Conservation (phyloP, 1,140 invertebrate species). For the Drosophila melanogaster region DNA sequence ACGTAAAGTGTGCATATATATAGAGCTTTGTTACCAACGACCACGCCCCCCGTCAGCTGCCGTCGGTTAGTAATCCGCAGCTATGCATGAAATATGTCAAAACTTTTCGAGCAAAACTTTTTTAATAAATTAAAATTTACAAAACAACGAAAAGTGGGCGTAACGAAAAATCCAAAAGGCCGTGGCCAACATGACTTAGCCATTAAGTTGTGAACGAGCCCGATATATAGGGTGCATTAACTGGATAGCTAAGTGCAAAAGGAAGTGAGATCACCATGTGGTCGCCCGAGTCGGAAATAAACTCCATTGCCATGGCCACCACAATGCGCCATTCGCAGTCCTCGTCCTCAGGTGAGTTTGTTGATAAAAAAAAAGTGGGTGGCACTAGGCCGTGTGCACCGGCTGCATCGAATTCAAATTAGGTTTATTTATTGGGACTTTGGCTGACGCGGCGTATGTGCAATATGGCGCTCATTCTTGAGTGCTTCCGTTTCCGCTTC, state of each 20-base stretch:
- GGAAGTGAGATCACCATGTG: conserved; percentile 70
- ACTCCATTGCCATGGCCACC: conserved; percentile 85
- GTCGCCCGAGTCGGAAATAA: conserved; percentile 85
- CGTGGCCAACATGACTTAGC: conserved; percentile 54
- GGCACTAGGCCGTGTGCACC: not conserved
- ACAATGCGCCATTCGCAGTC: conserved; percentile 84
- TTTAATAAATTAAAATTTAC: conserved; percentile 68
- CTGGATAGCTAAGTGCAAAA: conserved; percentile 12
- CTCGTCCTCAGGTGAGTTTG: conserved; percentile 84
- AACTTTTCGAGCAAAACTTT: conserved; percentile 60
- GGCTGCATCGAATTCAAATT: conserved; percentile 57
- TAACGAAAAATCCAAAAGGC: conserved; percentile 16
- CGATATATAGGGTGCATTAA: conserved; percentile 16
- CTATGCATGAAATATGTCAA: conserved; percentile 68
- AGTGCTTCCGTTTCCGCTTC: conserved; percentile 47
- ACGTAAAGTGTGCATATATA: conserved; percentile 34
- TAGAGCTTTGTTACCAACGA: conserved; percentile 33
- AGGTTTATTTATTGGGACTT: conserved; percentile 31
- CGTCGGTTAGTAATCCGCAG: conserved; percentile 46
- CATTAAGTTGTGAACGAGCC: conserved; percentile 31
- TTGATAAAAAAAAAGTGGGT: not conserved
- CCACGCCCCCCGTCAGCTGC: conserved; percentile 11
- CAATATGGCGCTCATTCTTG: conserved; percentile 54
- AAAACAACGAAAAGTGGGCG: conserved; percentile 25
- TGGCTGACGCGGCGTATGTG: conserved; percentile 55